phyloP scores from a whole-genome alignment of 2,797 vertebrate genomes.

The Sciurus carolinensis region DNA sequence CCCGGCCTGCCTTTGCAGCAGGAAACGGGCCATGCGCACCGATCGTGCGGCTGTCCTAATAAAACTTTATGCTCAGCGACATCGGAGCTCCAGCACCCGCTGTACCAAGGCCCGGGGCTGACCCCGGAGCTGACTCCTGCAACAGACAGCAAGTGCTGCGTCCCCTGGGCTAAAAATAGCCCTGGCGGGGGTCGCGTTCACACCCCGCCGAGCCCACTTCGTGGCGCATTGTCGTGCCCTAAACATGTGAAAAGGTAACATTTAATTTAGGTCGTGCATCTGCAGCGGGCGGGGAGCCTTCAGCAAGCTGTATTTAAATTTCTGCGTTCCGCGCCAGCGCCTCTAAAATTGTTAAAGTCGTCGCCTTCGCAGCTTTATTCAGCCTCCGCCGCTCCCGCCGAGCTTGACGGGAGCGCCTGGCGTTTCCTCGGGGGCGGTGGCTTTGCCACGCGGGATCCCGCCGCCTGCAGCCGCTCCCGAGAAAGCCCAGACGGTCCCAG shows the following conservation, averaged over 20 bases:
- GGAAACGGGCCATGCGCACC: neutral
- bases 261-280: constrained; percentile 81
- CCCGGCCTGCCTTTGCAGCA: neutral
- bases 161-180: neutral
- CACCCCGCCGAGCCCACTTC: neutral
- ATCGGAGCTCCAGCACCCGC: neutral
- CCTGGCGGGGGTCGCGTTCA: neutral
- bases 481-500: neutral
- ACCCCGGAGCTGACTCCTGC: accelerated
- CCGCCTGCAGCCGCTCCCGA: neutral
- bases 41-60: neutral
- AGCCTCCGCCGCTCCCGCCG: constrained; percentile 29
- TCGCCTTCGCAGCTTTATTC: constrained; percentile 59
- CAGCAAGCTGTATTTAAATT: constrained; percentile 76
- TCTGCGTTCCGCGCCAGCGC: constrained; percentile 60
- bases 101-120: too few relatives aligned
- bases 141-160: too few relatives aligned
- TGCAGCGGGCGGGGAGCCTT: neutral
- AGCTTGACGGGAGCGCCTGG: constrained; percentile 8
- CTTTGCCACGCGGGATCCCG: neutral
- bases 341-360: constrained; percentile 78
- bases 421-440: neutral
- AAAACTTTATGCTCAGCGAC: constrained; percentile 34
- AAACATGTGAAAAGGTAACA: constrained; percentile 72
- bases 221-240: constrained; percentile 60